Conservation (phyloP, 2,888 invertebrate species). For the Phymatocera aterrima region DNA sequence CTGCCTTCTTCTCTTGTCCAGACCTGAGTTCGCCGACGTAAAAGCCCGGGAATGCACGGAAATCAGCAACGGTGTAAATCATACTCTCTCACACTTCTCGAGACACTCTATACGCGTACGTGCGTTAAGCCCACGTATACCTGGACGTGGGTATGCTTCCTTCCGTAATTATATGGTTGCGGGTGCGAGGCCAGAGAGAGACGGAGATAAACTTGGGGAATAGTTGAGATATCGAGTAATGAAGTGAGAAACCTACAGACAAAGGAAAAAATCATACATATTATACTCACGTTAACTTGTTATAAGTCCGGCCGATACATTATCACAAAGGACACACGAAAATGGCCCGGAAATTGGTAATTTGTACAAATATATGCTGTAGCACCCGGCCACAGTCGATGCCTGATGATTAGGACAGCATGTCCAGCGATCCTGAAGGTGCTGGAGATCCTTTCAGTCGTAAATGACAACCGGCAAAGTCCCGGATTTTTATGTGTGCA, state of each 20-base stretch:
- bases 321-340: neutral
- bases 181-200: constrained; percentile 54
- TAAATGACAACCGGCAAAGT: neutral
- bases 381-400: neutral
- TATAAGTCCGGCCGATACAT: neutral
- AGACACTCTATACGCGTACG: constrained; percentile 29
- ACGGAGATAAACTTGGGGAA: neutral
- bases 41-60: constrained; percentile 55
- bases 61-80: constrained; percentile 62
- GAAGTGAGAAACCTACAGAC: neutral
- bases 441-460: neutral
- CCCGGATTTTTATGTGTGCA: neutral
- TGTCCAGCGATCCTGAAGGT: neutral
- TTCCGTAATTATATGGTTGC: constrained; percentile 60
- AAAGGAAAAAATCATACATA: neutral
- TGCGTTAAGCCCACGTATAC: constrained; percentile 41
- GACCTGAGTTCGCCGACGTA: constrained; percentile 34
- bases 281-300: constrained; percentile 1
- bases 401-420: neutral
- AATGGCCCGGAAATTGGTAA: neutral
- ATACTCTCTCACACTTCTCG: constrained; percentile 51
- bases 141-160: constrained; percentile 48
- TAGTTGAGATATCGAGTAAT: neutral
- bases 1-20: constrained; percentile 35
- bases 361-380: neutral